Evolutionary conservation across 2,888 invertebrate species (phyloP).

Genomic region (Mantis religiosa): DNA sequence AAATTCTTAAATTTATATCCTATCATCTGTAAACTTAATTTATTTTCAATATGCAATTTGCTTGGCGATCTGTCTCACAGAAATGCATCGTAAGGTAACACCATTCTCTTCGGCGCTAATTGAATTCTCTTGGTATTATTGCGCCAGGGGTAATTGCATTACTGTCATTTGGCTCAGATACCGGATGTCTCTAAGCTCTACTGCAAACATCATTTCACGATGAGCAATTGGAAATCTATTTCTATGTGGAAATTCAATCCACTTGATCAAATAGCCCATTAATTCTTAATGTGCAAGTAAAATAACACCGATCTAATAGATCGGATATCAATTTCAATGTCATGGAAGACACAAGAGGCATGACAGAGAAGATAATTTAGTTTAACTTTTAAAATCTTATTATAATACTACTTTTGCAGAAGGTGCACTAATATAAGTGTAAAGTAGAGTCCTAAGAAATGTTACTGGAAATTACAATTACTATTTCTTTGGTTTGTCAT

Average conservation of each 20-base stretch:
- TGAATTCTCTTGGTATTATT: not conserved
- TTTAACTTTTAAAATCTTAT: not conserved
- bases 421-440: not conserved
- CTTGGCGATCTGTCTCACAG: too few species aligned
- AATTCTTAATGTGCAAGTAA: not conserved
- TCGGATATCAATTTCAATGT: too few species aligned
- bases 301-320: too few species aligned
- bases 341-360: not conserved
- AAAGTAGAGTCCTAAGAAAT: too few species aligned
- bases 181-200: not conserved
- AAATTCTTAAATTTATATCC: too few species aligned
- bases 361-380: not conserved
- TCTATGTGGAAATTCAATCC: not conserved
- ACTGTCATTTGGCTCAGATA: not conserved
- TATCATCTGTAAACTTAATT: too few species aligned
- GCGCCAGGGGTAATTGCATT: not conserved
- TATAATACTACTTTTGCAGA: not conserved
- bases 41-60: too few species aligned
- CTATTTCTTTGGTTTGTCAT: too few species aligned
- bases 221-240: not conserved
- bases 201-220: not conserved
- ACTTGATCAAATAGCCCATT: not conserved
- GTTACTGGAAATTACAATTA: too few species aligned
- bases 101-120: not conserved
- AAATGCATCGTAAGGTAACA: too few species aligned